Percentiles rank a stretch among this genome's conserved stretches.
These are phyloP conservation scores for Lytechinus variegatus DNA, from an alignment of 35 echinoderm and acorn worm species.

Conservation along the genomic window DNA sequence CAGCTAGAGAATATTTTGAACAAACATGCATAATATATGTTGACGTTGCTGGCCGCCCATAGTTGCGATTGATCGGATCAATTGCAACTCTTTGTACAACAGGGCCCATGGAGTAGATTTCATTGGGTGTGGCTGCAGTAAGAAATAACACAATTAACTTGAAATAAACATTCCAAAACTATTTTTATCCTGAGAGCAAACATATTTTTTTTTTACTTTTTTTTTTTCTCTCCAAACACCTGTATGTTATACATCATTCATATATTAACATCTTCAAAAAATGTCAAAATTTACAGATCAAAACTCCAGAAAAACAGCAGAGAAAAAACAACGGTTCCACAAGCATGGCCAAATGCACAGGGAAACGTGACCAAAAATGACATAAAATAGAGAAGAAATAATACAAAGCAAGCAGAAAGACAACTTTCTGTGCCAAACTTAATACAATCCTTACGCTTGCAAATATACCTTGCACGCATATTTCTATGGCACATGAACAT, in stretches of 20 bases:
- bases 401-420: not conserved
- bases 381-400: not conserved
- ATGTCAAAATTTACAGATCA: conserved; percentile 52
- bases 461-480: not conserved
- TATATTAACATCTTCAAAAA: conserved; percentile 56
- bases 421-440: not conserved
- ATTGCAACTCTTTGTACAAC: no score
- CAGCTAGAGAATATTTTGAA: no score
- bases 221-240: not conserved
- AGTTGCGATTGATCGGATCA: no score
- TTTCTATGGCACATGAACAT: not conserved
- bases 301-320: conserved; percentile 33
- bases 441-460: not conserved
- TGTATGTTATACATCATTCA: conserved; percentile 49
- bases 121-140: no score
- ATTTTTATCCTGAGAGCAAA: conserved; percentile 46
- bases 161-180: not conserved
- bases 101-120: no score
- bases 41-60: no score
- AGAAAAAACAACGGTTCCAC: not conserved
- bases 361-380: not conserved
- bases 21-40: no score
- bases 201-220: not conserved
- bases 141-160: no score
- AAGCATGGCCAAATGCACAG: not conserved